Evolutionary conservation across 2,888 invertebrate species (phyloP).

Genomic region (Cerceris rybyensis): DNA sequence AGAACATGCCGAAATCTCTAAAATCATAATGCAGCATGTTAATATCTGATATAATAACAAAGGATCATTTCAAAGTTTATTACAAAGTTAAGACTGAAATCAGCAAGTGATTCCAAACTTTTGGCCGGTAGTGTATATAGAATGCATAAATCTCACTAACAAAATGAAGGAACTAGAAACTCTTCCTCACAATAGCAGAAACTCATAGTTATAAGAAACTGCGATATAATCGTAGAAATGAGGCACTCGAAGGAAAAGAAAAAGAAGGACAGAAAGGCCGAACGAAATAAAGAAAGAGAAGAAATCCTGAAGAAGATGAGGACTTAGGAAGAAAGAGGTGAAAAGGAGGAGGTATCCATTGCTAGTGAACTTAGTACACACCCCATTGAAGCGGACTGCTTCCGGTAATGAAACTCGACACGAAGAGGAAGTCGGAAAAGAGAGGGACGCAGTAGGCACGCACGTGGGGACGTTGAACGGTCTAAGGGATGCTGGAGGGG

Average conservation of each 20-base stretch:
- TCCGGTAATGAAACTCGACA: slow-evolving; percentile 60
- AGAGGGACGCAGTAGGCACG: slow-evolving; percentile 40
- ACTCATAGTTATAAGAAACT: background rate
- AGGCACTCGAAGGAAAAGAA: background rate
- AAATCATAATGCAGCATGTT: no score
- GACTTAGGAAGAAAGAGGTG: slow-evolving; percentile 17
- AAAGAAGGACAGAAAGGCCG: background rate
- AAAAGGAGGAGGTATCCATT: background rate
- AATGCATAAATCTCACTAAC: no score
- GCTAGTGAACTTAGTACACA: slow-evolving; percentile 24
- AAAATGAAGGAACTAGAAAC: no score
- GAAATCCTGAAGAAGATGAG: background rate
- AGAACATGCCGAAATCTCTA: no score
- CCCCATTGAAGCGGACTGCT: slow-evolving; percentile 44
- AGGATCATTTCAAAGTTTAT: no score
- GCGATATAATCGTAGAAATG: background rate
- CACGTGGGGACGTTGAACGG: slow-evolving; percentile 62
- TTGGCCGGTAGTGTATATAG: no score
- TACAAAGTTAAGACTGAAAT: no score
- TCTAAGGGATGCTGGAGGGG: slow-evolving; percentile 64
- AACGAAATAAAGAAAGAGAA: background rate
- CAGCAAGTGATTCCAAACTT: no score
- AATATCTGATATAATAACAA: no score
- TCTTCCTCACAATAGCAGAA: no score
- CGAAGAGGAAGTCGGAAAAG: slow-evolving; percentile 24